A percentile compares a stretch with the other conserved stretches of the same genome.
Evolutionary conservation across 2,113 vertebrate species (phyloP).

Genomic region (Maccullochella peelii): DNA sequence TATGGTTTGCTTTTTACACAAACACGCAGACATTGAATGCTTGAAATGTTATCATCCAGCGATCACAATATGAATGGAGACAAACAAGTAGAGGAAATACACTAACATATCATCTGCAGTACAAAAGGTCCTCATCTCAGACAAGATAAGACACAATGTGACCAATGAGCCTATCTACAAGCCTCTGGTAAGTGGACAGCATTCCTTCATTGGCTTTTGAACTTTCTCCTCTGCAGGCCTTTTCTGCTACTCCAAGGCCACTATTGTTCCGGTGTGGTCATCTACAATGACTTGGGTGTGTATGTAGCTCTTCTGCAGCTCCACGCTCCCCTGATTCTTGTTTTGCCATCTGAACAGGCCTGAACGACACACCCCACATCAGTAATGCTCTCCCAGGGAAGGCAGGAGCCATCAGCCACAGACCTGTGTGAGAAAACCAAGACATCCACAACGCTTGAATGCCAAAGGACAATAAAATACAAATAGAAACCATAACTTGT

Average conservation of each 20-base stretch:
- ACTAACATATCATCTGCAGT: constrained; percentile 49
- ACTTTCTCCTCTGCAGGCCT: constrained; percentile 66
- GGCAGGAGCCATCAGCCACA: constrained; percentile 35
- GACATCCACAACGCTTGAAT: constrained; percentile 49
- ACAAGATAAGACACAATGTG: constrained; percentile 62
- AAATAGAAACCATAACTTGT: constrained; percentile 36
- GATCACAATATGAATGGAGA: constrained; percentile 58
- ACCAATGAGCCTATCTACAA: constrained; percentile 38
- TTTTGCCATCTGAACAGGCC: constrained; percentile 61
- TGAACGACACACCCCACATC: constrained; percentile 54
- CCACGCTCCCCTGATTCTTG: constrained; percentile 63
- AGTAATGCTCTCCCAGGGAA: constrained; percentile 29
- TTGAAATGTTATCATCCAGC: constrained; percentile 48
- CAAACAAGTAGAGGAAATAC: constrained; percentile 58
- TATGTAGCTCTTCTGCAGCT: constrained; percentile 47
- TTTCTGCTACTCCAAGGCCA: constrained; percentile 31
- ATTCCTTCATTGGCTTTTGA: constrained; percentile 67
- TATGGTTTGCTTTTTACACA: constrained; percentile 52
- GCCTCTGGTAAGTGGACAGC: constrained; percentile 49
- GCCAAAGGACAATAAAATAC: constrained; percentile 43
- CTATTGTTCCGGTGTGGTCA: constrained; percentile 46
- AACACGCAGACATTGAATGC: constrained; percentile 35
- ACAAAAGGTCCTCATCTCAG: constrained; percentile 63
- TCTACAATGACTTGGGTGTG: constrained; percentile 53
- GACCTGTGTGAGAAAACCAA: constrained; percentile 43